Evolutionary conservation across 2,797 vertebrate species (phyloP), one percentile per base, ranked within the genome.

Genomic region (Pangasius mekongensis): DNA sequence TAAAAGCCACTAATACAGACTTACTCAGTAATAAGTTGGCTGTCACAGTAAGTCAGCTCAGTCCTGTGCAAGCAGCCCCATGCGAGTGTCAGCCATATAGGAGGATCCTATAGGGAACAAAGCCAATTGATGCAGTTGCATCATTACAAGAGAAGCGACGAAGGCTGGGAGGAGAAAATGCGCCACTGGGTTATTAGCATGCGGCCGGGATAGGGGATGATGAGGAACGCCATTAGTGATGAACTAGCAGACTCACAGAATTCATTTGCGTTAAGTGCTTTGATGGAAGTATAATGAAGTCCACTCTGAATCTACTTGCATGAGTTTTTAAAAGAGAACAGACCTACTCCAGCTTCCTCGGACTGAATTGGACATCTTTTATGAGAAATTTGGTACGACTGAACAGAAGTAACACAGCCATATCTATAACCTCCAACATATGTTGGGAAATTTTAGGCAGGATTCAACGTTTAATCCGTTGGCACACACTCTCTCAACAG

Each of bases 191-290:
- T 92, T 93, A 95, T 95, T 94, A 94, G 92, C 91, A 94, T 95
- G 94, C 91, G 71, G 90, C 92, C 91, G 83, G 92, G 92, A 90
- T 60, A 89, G 91, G 54, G 87, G 90, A 94, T 94, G 94, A 95
- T 95, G 93, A 92, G 94, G 93, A 94, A 92, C 73, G 91, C 93
- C 92, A 95, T 95, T 94, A 95, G 93, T 94, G 94, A 95, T 94
- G 93, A 94, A 95, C 93, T 94, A 94, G 91, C 90, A 93, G 92
- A 93, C 93, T 93, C 90, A 88, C 89, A 86, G 91, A 93, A 91
- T 91, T 60, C 36, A 95, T 96, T 95, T 95, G 94, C 94, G 95
- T 95, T 92, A 94, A 94, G 93, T 92, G 89, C 92, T 89, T 89
- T 89, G 88, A 93, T 94, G 87, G 89, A 92, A 92, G 92, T 77